Evolutionary conservation across 2,888 invertebrate genomes (phyloP), one percentile per base, ranked within the genome.

Genomic region (Diaperis boleti): DNA sequence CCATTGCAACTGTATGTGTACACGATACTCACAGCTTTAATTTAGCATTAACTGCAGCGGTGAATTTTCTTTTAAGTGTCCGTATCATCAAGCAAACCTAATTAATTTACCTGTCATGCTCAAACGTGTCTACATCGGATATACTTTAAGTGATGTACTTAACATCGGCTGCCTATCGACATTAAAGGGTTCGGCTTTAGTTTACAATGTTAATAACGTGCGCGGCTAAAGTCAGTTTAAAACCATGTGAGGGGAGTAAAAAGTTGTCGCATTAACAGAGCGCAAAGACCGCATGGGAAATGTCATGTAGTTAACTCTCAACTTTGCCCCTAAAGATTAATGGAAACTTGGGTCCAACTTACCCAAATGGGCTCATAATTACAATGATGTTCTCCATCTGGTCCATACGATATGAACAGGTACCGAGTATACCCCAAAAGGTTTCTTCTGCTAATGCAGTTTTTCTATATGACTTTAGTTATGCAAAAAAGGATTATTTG

Each of bases 141-240:
- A 29, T 31, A 31, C 49, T 49, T 39, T 49, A 49, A 59, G 35
- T 52, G 52, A 42, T 52, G 18, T 11, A 44, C 22, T 11, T 13
- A 26, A 41, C 31, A 42, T 44, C 41, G 31, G 22, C 8, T 14
- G 15, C 22, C 8, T 22, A 33, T 57, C 15, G 35, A 55, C 26
- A 61, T 64, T 55, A 67, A 67, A 67, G 67, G 69, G 64, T 64
- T 64, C 57, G 61, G 59, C 55, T 64, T 59, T 60, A 67, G 59
- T 45, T 67, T 65, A 64, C 65, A 64, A 65, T 66, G 69, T 65
- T 69, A 68, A 69, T 69, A 69, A 65, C 52, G 65, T 62, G 62
- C 60, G 35, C 56, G 57, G 63, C 54, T 59, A 56, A 63, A 64
- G 64, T 62, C 54, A 62, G 61, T 44, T 42, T 64, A 67, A 65